Conservation (phyloP, 2,888 invertebrate genomes). For the Dendrolimus houi region DNA sequence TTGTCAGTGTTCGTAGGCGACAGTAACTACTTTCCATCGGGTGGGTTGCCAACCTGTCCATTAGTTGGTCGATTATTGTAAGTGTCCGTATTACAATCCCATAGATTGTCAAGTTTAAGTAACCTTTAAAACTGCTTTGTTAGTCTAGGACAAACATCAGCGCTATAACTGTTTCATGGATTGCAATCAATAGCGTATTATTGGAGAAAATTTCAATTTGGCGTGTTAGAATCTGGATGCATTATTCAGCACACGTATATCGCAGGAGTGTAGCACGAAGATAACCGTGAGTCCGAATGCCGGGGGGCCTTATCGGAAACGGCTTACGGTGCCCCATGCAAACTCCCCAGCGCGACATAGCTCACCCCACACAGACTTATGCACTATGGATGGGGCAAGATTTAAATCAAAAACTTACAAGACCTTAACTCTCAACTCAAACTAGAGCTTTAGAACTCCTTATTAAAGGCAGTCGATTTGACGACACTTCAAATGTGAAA, state of each 20-base stretch:
- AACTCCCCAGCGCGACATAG: conserved; percentile 69
- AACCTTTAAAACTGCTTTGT: too few relatives aligned
- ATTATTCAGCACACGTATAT: conserved; percentile 65
- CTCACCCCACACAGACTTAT: conserved; percentile 3
- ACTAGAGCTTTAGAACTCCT: too few relatives aligned
- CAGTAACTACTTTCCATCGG: too few relatives aligned
- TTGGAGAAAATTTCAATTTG: conserved; percentile 66
- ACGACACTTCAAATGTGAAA: too few relatives aligned
- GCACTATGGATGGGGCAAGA: not conserved
- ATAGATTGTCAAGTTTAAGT: too few relatives aligned
- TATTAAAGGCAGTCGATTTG: too few relatives aligned
- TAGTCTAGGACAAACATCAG: not conserved
- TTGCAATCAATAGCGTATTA: conserved; percentile 46
- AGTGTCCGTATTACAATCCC: too few relatives aligned
- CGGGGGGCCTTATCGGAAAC: conserved; percentile 74
- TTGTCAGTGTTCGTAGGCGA: too few relatives aligned
- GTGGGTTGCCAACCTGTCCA: too few relatives aligned
- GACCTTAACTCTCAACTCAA: too few relatives aligned
- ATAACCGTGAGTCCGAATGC: conserved; percentile 58
- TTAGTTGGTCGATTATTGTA: too few relatives aligned
- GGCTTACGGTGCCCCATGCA: conserved; percentile 74
- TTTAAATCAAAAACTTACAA: not conserved
- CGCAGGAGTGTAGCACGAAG: conserved; percentile 65
- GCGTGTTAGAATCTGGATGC: conserved; percentile 43
- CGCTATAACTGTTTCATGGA: not conserved